A percentile compares a stretch with the other conserved stretches of the same genome.
Evolutionary conservation across 2,797 vertebrate species (phyloP).

Genomic region (Phyllotis vaccarum): DNA sequence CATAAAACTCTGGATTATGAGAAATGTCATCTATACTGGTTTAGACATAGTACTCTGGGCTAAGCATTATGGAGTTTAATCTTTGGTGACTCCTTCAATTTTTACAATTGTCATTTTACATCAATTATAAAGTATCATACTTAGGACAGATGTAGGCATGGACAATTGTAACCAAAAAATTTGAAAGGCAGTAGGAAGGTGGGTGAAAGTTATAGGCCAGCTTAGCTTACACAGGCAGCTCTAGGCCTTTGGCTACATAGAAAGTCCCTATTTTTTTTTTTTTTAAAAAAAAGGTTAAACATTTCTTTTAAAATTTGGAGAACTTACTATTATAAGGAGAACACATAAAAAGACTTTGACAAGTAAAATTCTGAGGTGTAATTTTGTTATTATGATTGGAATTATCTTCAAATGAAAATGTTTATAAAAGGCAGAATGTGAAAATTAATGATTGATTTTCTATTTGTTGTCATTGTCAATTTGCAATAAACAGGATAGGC

Average conservation of each 20-base stretch:
- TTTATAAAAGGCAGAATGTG: conserved; percentile 56
- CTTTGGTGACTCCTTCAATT: neutral
- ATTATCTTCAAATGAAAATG: conserved; percentile 70
- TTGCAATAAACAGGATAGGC: conserved; percentile 59
- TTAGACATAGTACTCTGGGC: conserved; percentile 4
- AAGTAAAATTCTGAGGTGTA: conserved; percentile 62
- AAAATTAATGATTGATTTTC: conserved; percentile 78
- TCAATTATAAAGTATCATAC: conserved; percentile 10
- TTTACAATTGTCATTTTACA: conserved; percentile 44
- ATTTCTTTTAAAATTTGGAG: conserved; percentile 2
- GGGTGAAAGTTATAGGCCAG: neutral
- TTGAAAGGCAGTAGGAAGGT: neutral
- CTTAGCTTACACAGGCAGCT: neutral
- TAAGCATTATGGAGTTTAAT: conserved; percentile 27
- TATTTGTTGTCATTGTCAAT: conserved; percentile 60
- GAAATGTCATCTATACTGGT: conserved; percentile 2
- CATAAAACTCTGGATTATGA: conserved; percentile 45
- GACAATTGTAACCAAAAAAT: neutral
- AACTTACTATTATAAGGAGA: conserved; percentile 32
- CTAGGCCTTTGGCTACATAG: neutral
- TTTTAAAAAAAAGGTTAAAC: too few relatives aligned
- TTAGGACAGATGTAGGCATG: neutral
- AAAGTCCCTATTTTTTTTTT: neutral
- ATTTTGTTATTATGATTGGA: conserved; percentile 57
- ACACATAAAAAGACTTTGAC: conserved; percentile 31